These are phyloP conservation scores for Epizoanthus stellaris DNA, from an alignment of 92 coral and sea anemone species.

Conservation along the genomic window DNA sequence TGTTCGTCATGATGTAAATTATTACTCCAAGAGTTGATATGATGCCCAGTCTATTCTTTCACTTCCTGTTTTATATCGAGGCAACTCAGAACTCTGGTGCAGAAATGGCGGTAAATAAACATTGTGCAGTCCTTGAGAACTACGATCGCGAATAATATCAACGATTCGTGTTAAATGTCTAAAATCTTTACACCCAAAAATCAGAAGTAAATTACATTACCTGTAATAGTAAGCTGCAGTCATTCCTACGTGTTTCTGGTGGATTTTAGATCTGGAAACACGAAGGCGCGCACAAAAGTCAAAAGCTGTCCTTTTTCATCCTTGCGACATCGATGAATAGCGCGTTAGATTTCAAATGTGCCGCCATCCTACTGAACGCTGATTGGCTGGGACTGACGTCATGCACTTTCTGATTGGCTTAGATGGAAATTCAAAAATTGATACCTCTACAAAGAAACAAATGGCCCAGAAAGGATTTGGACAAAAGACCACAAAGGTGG, in stretches of 20 bases:
- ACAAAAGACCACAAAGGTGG: conserved; percentile 51
- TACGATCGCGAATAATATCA: conserved; percentile 39
- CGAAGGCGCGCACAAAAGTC: conserved; percentile 64
- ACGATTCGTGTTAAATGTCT: background rate
- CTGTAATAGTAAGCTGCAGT: conserved; percentile 75
- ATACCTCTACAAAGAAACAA: conserved; percentile 37
- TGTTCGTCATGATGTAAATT: background rate
- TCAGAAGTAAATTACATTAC: conserved; percentile 48
- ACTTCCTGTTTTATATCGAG: conserved; percentile 13
- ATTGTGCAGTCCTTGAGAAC: background rate
- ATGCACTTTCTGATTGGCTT: conserved; percentile 73
- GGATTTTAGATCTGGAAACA: conserved; percentile 71
- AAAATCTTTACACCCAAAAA: conserved; percentile 8
- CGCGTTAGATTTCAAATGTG: conserved; percentile 96
- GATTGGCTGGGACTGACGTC: conserved; percentile 81
- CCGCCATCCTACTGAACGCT: conserved; percentile 87
- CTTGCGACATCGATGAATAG: conserved; percentile 79
- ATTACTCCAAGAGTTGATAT: background rate
- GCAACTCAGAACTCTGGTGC: conserved; percentile 13
- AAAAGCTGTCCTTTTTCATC: conserved; percentile 62
- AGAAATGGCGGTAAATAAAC: conserved; percentile 76
- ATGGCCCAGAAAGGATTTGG: conserved; percentile 31
- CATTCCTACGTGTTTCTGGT: conserved; percentile 66
- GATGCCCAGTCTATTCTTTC: background rate
- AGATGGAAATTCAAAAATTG: conserved; percentile 79